Base-by-base conservation (phyloP, 2,888 invertebrate species). In the Eupithecia subfuscata region DNA sequence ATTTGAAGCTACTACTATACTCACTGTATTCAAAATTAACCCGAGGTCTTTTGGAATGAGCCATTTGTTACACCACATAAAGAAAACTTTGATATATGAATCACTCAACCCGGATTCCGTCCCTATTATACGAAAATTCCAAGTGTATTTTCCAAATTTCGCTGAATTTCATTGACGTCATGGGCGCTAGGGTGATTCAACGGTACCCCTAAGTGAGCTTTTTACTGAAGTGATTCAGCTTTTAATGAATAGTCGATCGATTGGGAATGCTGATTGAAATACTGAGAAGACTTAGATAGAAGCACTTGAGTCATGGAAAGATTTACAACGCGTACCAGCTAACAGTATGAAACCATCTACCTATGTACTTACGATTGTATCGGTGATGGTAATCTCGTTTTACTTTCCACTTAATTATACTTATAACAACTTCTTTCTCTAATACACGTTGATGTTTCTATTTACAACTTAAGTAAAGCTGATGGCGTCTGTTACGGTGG, bases 191-290 rank as follows among this genome's bases (percentile, higher is more conserved):
- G 65, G 43, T 68, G 68, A 68, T 43, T 68, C 68, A 64, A 64
- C 64, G 37, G 63, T 64, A 43, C 43, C 75, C 70, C 78, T 87
- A 85, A 89, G 88, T 86, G 83, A 80, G 78, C 80, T 86, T 82
- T 85, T 86, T 85, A 84, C 83, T 83, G 78, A 81, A 82, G 75
- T 90, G 89, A 89, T 80, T 90, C 90, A 90, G 80, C 79, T 77
- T 75, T 68, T 70, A 77, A 81, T 85, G 82, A 85, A 86, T 84
- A 83, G 83, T 78, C 70, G 65, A 81, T 83, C 75, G 73, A 71
- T 76, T 72, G 84, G 87, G 77, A 86, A 87, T 86, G 81, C 84
- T 87, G 83, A 52, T 45, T 73, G 56, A 79, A 74, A 78, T 82
- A 79, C 83, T 78, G 77, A 82, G 82, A 84, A 83, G 40, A 67